Evolutionary conservation across 2,888 invertebrate genomes (phyloP).

Genomic region (Aethes cnicana): DNA sequence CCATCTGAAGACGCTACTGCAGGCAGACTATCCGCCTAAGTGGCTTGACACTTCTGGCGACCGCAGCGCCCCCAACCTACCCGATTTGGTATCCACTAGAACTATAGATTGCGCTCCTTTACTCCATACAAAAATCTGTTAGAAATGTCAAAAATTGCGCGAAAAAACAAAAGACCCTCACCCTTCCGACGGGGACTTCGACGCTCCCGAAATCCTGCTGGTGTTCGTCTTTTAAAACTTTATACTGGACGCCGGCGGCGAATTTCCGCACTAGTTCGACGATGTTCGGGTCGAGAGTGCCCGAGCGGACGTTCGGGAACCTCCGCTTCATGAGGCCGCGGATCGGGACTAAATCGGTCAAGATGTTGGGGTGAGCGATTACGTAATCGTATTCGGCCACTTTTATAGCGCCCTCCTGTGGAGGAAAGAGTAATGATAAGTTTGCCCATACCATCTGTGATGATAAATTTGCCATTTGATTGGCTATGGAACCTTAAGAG

Average conservation of each 20-base stretch:
- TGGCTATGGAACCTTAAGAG: too few relatives aligned
- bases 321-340: constrained; percentile 89
- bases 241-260: constrained; percentile 87
- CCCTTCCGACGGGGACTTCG: constrained; percentile 86
- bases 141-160: too few relatives aligned
- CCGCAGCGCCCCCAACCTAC: too few relatives aligned
- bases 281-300: constrained; percentile 87
- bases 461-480: too few relatives aligned
- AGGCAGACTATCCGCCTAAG: too few relatives aligned
- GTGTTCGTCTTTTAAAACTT: constrained; percentile 84
- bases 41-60: too few relatives aligned
- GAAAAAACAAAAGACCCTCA: constrained; percentile 54
- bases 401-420: constrained; percentile 85
- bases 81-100: too few relatives aligned
- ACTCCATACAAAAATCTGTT: too few relatives aligned
- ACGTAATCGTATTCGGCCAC: constrained; percentile 87
- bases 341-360: constrained; percentile 88
- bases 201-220: constrained; percentile 88
- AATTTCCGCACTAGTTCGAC: constrained; percentile 84
- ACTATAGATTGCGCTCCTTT: too few relatives aligned
- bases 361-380: constrained; percentile 90
- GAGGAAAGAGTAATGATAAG: not conserved
- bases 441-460: too few relatives aligned
- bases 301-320: constrained; percentile 86
- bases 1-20: too few relatives aligned